These are phyloP conservation scores for Hypanus sabinus DNA, from an alignment of 2,113 vertebrate species.

Conservation along the genomic window DNA sequence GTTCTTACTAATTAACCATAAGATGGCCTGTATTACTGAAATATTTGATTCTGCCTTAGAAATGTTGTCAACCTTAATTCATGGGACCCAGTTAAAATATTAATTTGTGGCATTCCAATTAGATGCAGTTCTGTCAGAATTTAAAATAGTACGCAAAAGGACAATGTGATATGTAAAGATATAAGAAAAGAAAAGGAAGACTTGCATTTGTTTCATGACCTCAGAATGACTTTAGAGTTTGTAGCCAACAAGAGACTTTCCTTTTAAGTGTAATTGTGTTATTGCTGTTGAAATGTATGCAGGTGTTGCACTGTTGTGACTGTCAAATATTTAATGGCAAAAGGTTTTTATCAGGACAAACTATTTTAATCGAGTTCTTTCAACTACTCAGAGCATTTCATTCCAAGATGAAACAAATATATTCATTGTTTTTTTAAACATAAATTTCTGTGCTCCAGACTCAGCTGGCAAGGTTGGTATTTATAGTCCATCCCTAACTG, in stretches of 20 bases:
- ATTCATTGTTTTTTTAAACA: too few species aligned
- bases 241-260: background rate
- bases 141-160: background rate
- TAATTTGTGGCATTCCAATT: background rate
- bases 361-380: background rate
- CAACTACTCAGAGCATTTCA: background rate
- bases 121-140: background rate
- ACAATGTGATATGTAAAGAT: background rate
- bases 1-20: background rate
- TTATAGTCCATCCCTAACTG: too few species aligned
- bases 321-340: background rate
- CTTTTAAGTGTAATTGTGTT: background rate
- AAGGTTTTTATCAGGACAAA: background rate
- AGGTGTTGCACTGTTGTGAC: background rate
- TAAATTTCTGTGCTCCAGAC: too few species aligned
- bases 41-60: background rate
- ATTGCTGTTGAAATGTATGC: background rate
- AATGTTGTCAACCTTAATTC: background rate
- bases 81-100: background rate
- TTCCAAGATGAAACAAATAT: background rate
- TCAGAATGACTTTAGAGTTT: background rate
- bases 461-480: too few species aligned
- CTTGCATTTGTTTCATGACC: background rate
- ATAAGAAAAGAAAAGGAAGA: background rate
- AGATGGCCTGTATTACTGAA: background rate